phyloP scores from a whole-genome alignment of 2,113 vertebrate genomes.

The Anhinga rufa region DNA sequence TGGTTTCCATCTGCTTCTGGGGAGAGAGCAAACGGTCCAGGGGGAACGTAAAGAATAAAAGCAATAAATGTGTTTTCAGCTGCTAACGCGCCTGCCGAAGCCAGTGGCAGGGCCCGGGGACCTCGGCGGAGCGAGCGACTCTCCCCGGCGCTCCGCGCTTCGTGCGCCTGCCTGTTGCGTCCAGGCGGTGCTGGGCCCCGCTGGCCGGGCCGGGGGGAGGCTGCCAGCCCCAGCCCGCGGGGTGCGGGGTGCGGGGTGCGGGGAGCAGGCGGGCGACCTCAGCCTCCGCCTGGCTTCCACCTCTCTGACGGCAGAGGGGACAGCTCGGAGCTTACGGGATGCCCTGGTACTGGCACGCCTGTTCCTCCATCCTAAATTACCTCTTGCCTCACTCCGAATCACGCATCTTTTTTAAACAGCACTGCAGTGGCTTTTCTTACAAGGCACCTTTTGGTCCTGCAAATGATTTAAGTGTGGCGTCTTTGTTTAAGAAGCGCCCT shows the following conservation, averaged over 20 bases:
- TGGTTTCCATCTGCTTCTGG: neutral
- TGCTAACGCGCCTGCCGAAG: neutral
- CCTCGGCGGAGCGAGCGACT: neutral
- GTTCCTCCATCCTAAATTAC: no score
- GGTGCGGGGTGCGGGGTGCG: fast-evolving
- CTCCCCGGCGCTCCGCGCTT: neutral
- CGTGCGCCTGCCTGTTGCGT: neutral
- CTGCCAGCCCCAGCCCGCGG: no score
- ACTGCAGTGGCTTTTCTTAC: neutral
- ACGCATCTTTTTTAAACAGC: neutral
- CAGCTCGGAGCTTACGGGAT: neutral
- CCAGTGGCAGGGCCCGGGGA: neutral
- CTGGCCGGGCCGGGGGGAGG: fast-evolving
- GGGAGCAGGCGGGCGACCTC: neutral
- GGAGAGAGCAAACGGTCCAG: neutral
- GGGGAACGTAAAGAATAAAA: neutral
- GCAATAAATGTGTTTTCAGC: neutral
- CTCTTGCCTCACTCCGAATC: neutral
- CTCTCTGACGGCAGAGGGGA: neutral
- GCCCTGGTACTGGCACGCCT: neutral
- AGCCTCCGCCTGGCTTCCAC: neutral
- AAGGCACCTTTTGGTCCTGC: neutral
- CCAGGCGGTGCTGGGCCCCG: neutral
- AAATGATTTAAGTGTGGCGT: neutral
- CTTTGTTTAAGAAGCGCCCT: neutral